Conservation (phyloP, 2,888 invertebrate species). For the Pelosia muscerda region DNA sequence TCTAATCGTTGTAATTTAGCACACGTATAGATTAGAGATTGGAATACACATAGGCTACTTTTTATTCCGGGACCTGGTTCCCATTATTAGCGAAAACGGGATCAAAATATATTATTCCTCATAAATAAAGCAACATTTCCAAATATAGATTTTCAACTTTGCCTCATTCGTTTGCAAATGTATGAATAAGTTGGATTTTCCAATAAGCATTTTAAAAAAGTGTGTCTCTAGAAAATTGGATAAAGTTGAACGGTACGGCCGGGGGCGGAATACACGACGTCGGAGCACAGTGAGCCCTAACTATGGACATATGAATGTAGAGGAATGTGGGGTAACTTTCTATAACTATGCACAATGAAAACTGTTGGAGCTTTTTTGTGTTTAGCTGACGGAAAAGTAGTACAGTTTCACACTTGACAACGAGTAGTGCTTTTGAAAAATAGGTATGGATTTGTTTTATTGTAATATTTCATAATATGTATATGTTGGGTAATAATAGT, state of each 20-base stretch:
- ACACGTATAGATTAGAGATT: no score
- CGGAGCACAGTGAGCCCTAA: background rate
- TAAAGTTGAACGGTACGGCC: constrained; percentile 43
- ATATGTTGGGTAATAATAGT: no score
- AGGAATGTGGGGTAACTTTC: background rate
- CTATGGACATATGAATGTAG: background rate
- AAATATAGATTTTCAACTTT: constrained; percentile 26
- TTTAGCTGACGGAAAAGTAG: background rate
- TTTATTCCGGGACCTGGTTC: no score
- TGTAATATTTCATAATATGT: no score
- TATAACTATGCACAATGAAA: background rate
- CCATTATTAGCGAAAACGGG: no score
- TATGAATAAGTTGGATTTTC: constrained; percentile 41
- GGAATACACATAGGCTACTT: no score
- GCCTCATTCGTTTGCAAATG: constrained; percentile 35
- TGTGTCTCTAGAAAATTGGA: constrained; percentile 50
- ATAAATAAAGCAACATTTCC: constrained; percentile 4
- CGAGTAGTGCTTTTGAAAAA: background rate
- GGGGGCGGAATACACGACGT: constrained; percentile 28
- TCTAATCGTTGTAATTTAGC: no score
- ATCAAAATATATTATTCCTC: background rate
- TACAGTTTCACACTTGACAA: background rate
- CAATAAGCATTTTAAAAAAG: constrained; percentile 52
- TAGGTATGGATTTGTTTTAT: background rate
- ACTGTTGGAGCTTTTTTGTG: background rate